Conservation (phyloP, 2,888 invertebrate species). For the Leptopterna dolabrata region DNA sequence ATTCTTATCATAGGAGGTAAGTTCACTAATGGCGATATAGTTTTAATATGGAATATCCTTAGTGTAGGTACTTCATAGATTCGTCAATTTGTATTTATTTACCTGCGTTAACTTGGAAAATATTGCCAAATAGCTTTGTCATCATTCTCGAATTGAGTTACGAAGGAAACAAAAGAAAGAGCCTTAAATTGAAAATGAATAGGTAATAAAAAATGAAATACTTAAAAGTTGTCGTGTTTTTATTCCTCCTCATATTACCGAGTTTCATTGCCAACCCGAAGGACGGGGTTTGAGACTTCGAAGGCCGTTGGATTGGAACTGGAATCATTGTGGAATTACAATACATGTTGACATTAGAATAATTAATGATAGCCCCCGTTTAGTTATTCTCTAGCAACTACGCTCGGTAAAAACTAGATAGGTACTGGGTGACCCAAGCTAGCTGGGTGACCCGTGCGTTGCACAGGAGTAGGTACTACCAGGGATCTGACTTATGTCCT, state of each 20-base stretch:
- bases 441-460: too few species aligned
- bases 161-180: neutral
- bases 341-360: too few species aligned
- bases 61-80: neutral
- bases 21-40: neutral
- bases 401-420: too few species aligned
- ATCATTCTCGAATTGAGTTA: neutral
- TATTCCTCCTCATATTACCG: neutral
- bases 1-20: neutral
- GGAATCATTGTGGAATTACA: too few species aligned
- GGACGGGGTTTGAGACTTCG: too few species aligned
- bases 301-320: too few species aligned
- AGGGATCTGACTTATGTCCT: too few species aligned
- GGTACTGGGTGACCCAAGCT: too few species aligned
- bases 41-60: neutral
- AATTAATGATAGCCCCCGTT: too few species aligned
- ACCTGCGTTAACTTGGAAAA: conserved; percentile 3
- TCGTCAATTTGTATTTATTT: conserved; percentile 7
- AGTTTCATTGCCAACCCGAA: too few species aligned
- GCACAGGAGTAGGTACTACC: too few species aligned
- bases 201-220: neutral
- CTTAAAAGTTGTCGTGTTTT: neutral
- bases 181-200: neutral
- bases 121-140: conserved; percentile 7
- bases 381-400: too few species aligned